Conservation (phyloP, 2,797 vertebrate species). For the Calcarius lapponicus region DNA sequence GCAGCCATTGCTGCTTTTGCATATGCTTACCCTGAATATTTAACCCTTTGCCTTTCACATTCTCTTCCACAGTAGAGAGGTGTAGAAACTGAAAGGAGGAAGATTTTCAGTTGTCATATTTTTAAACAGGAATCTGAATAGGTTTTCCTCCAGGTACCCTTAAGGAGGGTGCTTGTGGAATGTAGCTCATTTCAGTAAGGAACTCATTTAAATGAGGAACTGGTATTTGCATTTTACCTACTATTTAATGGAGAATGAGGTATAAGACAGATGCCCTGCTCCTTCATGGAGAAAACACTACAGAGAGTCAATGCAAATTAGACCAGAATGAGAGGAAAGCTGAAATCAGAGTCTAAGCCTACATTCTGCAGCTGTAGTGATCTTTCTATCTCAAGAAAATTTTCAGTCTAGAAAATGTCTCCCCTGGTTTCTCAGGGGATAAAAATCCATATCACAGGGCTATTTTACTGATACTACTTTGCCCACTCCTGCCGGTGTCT, state of each 20-base stretch:
- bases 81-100: neutral
- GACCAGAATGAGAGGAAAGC: neutral
- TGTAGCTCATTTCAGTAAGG: neutral
- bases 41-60: neutral
- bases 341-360: neutral
- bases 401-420: neutral
- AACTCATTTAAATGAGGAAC: neutral
- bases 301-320: neutral
- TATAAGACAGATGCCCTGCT: neutral
- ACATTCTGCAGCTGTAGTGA: neutral
- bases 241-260: neutral
- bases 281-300: neutral
- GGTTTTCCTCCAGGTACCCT: neutral
- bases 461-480: neutral
- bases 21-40: neutral
- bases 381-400: neutral
- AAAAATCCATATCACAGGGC: neutral
- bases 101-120: neutral
- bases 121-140: neutral
- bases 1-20: neutral
- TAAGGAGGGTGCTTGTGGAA: neutral
- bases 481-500: neutral
- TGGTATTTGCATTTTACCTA: neutral
- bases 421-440: neutral
- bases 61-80: neutral